These are phyloP conservation scores for Trachelipus rathkii DNA, from an alignment of 1,140 invertebrate species.

Conservation along the genomic window DNA sequence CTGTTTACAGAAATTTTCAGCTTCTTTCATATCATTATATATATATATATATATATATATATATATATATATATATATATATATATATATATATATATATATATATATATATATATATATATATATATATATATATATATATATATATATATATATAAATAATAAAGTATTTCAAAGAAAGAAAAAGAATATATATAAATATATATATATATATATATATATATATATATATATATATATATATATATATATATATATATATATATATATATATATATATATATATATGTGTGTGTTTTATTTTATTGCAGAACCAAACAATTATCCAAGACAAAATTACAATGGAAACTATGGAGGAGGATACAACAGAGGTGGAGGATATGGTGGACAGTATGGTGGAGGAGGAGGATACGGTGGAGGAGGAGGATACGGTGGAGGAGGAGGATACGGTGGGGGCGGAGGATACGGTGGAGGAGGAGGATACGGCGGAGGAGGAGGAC, in stretches of 20 bases:
- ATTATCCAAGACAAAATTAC: no score
- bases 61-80: slow-evolving; percentile 25
- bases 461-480: background rate
- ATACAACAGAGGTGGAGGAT: background rate
- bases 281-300: slow-evolving; percentile 10
- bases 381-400: background rate
- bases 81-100: slow-evolving; percentile 13
- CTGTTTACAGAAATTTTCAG: no score
- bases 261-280: slow-evolving; percentile 21
- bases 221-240: slow-evolving; percentile 19
- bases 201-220: slow-evolving; percentile 19
- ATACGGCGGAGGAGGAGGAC: background rate
- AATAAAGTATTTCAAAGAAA: no score
- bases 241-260: slow-evolving; percentile 19
- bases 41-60: slow-evolving; percentile 25
- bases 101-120: slow-evolving; percentile 17
- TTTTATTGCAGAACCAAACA: no score
- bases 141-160: slow-evolving; percentile 21
- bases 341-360: background rate
- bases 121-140: slow-evolving; percentile 10
- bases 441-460: background rate
- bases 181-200: slow-evolving; percentile 22
- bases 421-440: background rate
- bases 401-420: background rate
- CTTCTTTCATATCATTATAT: no score